phyloP scores from a whole-genome alignment of 2,113 vertebrate species.

The Podarcis cretensis region DNA sequence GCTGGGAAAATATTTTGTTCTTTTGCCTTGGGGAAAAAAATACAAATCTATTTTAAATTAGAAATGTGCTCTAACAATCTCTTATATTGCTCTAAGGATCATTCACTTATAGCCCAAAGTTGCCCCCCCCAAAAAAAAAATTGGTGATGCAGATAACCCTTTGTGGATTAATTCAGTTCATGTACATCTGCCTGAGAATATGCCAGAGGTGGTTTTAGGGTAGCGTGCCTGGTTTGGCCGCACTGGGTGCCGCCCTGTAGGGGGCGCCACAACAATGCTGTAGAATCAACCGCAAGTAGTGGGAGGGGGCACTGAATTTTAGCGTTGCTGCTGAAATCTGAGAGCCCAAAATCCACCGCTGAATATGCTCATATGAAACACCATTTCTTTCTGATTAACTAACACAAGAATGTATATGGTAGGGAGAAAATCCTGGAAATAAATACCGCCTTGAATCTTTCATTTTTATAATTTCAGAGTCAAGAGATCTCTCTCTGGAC shows the following conservation, averaged over 20 bases:
- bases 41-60: constrained; percentile 48
- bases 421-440: constrained; percentile 21
- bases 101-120: constrained; percentile 28
- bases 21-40: constrained; percentile 36
- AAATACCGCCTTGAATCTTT: background rate
- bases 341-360: background rate
- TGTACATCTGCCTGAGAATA: too few species aligned
- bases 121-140: constrained; percentile 31
- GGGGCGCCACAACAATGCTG: too few species aligned
- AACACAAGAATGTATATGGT: background rate
- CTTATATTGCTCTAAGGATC: constrained; percentile 47
- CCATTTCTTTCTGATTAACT: background rate
- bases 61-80: constrained; percentile 41
- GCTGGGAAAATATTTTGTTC: constrained; percentile 35
- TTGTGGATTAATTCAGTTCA: background rate
- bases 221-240: too few species aligned
- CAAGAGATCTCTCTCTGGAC: accelerated
- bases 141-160: constrained; percentile 24
- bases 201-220: too few species aligned
- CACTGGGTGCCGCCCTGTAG: too few species aligned
- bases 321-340: too few species aligned
- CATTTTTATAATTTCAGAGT: constrained; percentile 8
- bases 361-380: accelerated
- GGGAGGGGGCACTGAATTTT: too few species aligned
- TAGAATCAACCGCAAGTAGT: too few species aligned